A percentile compares a stretch with the other conserved stretches of the same genome.
Conservation (phyloP, 1,140 invertebrate genomes). For the Carcinoscorpius rotundicauda region DNA sequence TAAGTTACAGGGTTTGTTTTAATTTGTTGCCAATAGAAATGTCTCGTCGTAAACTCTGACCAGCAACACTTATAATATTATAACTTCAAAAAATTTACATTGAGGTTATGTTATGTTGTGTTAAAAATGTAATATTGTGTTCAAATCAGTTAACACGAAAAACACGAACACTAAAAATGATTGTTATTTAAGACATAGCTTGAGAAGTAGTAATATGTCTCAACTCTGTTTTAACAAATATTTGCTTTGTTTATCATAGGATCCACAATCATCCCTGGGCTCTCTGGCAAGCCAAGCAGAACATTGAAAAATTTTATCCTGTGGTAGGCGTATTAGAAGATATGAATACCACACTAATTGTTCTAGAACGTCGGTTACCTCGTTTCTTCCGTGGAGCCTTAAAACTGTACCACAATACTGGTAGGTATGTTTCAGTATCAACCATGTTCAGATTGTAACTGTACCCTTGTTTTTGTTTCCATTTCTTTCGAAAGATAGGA, state of each 20-base stretch:
- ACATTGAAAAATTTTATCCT: conserved; percentile 28
- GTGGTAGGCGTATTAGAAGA: conserved; percentile 30
- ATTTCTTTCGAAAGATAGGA: background rate
- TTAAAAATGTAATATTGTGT: too few species aligned
- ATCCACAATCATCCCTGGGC: conserved; percentile 27
- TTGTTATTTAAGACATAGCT: too few species aligned
- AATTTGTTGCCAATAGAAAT: too few species aligned
- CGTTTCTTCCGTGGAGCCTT: conserved; percentile 46
- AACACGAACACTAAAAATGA: too few species aligned
- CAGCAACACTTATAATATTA: too few species aligned
- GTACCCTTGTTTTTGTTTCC: background rate
- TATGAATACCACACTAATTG: conserved; percentile 27
- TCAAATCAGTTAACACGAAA: too few species aligned
- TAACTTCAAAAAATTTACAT: too few species aligned
- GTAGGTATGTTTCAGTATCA: conserved; percentile 32
- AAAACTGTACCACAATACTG: conserved; percentile 40
- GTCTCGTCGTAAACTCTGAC: too few species aligned
- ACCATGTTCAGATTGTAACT: background rate
- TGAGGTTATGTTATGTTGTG: too few species aligned
- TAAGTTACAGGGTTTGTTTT: too few species aligned
- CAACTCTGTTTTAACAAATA: too few species aligned
- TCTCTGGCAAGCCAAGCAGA: conserved; percentile 26
- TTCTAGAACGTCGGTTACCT: conserved; percentile 36
- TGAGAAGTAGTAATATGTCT: too few species aligned
- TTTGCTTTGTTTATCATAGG: conserved; percentile 11